Percentiles rank a stretch among this genome's conserved stretches.
Evolutionary conservation across 2,888 invertebrate genomes (phyloP).

Genomic region (Epinotia demarniana): DNA sequence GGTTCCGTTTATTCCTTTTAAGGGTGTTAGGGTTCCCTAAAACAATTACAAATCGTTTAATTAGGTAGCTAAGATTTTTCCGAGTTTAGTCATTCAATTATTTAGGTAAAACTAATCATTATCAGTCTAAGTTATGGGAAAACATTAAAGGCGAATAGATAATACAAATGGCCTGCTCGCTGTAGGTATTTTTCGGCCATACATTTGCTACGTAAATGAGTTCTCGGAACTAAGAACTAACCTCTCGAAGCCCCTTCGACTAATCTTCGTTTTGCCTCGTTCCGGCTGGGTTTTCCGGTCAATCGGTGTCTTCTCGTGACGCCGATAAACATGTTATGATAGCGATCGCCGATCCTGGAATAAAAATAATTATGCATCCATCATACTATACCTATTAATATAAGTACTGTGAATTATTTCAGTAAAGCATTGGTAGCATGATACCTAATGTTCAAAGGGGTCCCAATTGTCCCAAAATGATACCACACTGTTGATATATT

Average conservation of each 20-base stretch:
- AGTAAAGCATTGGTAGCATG: no score
- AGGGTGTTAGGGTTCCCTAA: no score
- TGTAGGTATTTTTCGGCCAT: conserved; percentile 14
- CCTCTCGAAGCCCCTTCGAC: conserved; percentile 17
- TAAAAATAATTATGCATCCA: conserved; percentile 4
- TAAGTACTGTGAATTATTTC: no score
- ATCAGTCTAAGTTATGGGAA: not conserved
- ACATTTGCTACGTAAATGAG: conserved; percentile 34
- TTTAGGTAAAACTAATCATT: not conserved
- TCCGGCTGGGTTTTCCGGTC: conserved; percentile 32
- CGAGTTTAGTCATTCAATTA: not conserved
- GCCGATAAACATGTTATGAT: conserved; percentile 1
- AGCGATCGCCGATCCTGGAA: not conserved
- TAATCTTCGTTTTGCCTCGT: conserved; percentile 32
- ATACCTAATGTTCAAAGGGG: no score
- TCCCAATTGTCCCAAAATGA: no score
- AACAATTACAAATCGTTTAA: no score
- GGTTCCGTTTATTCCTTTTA: no score
- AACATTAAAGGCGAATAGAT: not conserved
- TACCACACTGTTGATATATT: no score
- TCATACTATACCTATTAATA: not conserved
- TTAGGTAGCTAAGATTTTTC: no score
- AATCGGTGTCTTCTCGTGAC: conserved; percentile 21
- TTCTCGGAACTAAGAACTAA: conserved; percentile 13
- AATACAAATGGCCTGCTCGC: conserved; percentile 11